A percentile compares a stretch with the other conserved stretches of the same genome.
Conservation (phyloP, 2,797 vertebrate genomes). For the Tarsius wallacei region DNA sequence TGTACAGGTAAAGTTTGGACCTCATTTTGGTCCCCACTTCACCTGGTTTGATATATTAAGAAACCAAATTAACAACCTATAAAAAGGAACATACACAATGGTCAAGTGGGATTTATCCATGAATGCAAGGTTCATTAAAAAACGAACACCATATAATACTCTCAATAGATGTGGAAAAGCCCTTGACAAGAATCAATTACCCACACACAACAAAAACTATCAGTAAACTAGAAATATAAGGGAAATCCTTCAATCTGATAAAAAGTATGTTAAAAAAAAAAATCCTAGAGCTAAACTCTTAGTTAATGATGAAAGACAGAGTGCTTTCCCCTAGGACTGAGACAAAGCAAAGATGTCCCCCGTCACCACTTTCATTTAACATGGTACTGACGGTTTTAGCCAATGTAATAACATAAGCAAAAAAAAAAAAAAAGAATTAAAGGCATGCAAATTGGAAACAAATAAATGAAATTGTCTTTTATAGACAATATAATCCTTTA, state of each 20-base stretch:
- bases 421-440: constrained; percentile 35
- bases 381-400: not conserved
- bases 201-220: not conserved
- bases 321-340: not conserved
- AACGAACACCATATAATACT: not conserved
- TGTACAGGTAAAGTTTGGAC: no score
- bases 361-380: not conserved
- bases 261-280: not conserved
- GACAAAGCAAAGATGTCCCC: not conserved
- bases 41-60: not conserved
- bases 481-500: not conserved
- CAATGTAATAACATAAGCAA: not conserved
- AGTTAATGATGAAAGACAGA: not conserved
- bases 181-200: not conserved
- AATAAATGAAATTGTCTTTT: not conserved
- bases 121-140: not conserved
- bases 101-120: not conserved
- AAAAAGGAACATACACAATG: not conserved
- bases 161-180: not conserved
- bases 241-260: not conserved
- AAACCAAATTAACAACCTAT: not conserved
- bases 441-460: not conserved
- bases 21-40: no score
- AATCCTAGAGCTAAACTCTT: not conserved
- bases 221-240: not conserved